Evolutionary conservation across 2,797 vertebrate species (phyloP).

Genomic region (Tapera naevia): DNA sequence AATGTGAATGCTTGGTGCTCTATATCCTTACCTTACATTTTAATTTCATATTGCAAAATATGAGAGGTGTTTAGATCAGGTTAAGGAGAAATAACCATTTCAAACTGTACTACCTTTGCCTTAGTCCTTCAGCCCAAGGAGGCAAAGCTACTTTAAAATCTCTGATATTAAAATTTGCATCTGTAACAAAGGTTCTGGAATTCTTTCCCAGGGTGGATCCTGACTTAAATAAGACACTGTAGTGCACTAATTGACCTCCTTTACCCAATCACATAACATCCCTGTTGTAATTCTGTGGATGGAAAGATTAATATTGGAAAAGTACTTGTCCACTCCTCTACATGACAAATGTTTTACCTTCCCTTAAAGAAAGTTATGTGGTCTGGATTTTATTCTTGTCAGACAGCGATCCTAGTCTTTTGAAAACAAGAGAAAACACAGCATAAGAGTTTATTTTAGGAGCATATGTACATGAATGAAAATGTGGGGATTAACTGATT

Average conservation of each 20-base stretch:
- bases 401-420: background rate
- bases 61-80: background rate
- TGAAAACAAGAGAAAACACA: background rate
- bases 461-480: background rate
- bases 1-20: background rate
- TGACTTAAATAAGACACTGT: background rate
- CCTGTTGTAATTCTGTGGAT: background rate
- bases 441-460: background rate
- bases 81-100: background rate
- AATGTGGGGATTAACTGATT: background rate
- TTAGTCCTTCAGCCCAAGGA: background rate
- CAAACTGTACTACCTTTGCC: background rate
- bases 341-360: background rate
- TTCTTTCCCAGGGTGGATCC: background rate
- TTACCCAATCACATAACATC: background rate
- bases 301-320: background rate
- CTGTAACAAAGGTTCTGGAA: background rate
- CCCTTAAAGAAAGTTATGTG: background rate
- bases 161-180: background rate
- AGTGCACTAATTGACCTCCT: background rate
- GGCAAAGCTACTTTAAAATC: background rate
- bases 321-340: background rate
- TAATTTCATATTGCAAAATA: background rate
- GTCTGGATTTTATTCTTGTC: background rate
- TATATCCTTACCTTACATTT: background rate